Base-by-base conservation (phyloP, 2,797 vertebrate species). In the Pyrrhura leucotis region DNA sequence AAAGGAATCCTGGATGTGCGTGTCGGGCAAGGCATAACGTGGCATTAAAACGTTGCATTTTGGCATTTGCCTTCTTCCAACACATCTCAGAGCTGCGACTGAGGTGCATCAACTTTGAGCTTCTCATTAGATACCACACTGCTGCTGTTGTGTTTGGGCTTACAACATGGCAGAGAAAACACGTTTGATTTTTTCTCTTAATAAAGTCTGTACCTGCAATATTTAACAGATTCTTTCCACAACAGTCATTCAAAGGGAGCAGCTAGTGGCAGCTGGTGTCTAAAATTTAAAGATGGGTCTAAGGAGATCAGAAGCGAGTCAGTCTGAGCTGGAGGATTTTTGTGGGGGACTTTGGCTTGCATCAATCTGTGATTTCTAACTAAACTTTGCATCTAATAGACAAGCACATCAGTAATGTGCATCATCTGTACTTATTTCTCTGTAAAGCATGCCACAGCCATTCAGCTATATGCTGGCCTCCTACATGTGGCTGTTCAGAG, bases 161-260 rank as follows among this genome's bases (percentile, higher is more conserved):
- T 62, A n/a, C 18, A 69, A 10, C 0, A 0, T 7, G 35, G 28
- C 54, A 79, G 50, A 42, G 28, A 89, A 76, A 95, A 91, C 45
- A 39, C 15, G 56, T 47, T 68, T 66, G 28, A 48, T 81, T 56
- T 47, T 69, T 81, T 93, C 88, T 93, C 91, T 96, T 94, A 78
- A 91, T 92, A 88, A 96, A 76, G 69, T 58, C 83, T 89, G 51
- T 75, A 89, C 76, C 62, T 91, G 89, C 87, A 95, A 93, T 86
- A 89, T 92, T 88, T 91, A 93, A 87, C 31, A 92, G 80, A 67
- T 56, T 85, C 42, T 78, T 82, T 90, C 91, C 81, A 73, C 80
- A 73, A 85, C 82, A 92, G 85, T 82, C 83, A 91, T 90, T 90
- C 91, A 79, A 51, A 85, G 65, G 54, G 16, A 95, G 73, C 23